Evolutionary conservation across 2,888 invertebrate species (phyloP), one percentile per base, ranked within the genome.

Genomic region (Eurytoma californica): DNA sequence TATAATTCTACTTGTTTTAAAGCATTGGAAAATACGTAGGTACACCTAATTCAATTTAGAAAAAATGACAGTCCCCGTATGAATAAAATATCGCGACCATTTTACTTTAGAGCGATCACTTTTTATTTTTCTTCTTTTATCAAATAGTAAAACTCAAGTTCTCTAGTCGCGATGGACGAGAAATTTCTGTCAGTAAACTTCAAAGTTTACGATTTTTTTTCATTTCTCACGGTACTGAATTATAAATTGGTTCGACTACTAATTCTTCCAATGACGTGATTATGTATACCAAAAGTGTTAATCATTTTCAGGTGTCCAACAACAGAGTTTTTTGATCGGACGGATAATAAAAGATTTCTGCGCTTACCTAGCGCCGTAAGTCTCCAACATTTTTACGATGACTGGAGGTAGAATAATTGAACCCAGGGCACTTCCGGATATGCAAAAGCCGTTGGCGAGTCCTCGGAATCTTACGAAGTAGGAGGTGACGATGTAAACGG

Each of bases 401-500:
- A 96, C 91, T 0, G 96, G 96, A 57, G 97, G 97, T 84, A 97
- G 91, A 77, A 97, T 94, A 85, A 97, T 96, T 61, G 96, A 95
- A 16, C 97, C 97, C 83, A 97, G 92, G 0, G 97, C 96, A 84
- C 96, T 96, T 18, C 97, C 97, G 0, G 96, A 96, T 91, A 97
- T 96, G 85, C 97, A 97, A 28, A 97, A 93, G 0, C 97, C 97
- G 90, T 97, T 97, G 61, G 97, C 97, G 16, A 97, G 91, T 0
- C 97, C 97, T 63, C 96, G 92, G 13, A 94, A 91, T 66, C 94
- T 92, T 60, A 95, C 94, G 90, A 97, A 97, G 91, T 97, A 97
- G 79, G 95, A 95, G 70, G 96, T 96, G 83, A 97, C 96, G 84
- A 97, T 96, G 90, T 97, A 96, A 53, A 97, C 96, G 0, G 97